Percentiles rank a stretch among this genome's conserved stretches.
These are phyloP conservation scores for Panulirus ornatus DNA, from an alignment of 1,140 invertebrate genomes.

Conservation along the genomic window DNA sequence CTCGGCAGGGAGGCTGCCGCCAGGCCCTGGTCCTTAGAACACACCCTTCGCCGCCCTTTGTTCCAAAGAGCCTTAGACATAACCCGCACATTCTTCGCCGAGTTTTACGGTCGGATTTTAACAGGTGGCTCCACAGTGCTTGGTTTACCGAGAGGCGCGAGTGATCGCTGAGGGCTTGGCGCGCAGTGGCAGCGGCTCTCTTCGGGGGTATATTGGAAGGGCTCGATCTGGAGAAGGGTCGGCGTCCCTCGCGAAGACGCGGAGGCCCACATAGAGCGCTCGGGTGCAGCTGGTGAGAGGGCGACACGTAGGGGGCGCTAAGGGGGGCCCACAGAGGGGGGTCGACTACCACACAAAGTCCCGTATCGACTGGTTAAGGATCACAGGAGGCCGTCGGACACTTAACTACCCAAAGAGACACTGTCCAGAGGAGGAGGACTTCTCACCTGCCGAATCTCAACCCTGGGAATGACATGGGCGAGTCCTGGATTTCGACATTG, in stretches of 20 bases:
- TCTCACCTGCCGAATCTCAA: neutral
- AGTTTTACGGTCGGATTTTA: conserved; percentile 38
- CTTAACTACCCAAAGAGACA: no score
- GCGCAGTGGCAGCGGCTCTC: neutral
- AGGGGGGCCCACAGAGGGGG: conserved; percentile 7
- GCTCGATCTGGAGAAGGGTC: neutral
- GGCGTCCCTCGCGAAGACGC: neutral
- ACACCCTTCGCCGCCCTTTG: neutral
- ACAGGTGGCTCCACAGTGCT: conserved; percentile 35
- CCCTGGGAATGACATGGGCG: conserved; percentile 11
- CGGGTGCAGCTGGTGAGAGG: conserved; percentile 55
- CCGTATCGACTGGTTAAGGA: neutral
- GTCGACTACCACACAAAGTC: neutral
- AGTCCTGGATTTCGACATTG: neutral
- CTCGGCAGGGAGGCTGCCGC: conserved; percentile 22
- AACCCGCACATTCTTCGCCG: conserved; percentile 36
- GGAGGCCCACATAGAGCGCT: conserved; percentile 34
- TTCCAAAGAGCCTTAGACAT: conserved; percentile 36
- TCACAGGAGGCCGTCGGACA: conserved; percentile 16
- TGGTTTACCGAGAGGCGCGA: neutral
- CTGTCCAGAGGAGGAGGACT: no score
- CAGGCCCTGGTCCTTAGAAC: neutral
- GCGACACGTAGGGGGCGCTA: conserved; percentile 15
- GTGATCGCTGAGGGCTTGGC: conserved; percentile 5
- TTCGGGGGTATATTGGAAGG: no score